These are phyloP conservation scores for Datnioides undecimradiatus DNA, from an alignment of 2,113 vertebrate species.

Conservation along the genomic window DNA sequence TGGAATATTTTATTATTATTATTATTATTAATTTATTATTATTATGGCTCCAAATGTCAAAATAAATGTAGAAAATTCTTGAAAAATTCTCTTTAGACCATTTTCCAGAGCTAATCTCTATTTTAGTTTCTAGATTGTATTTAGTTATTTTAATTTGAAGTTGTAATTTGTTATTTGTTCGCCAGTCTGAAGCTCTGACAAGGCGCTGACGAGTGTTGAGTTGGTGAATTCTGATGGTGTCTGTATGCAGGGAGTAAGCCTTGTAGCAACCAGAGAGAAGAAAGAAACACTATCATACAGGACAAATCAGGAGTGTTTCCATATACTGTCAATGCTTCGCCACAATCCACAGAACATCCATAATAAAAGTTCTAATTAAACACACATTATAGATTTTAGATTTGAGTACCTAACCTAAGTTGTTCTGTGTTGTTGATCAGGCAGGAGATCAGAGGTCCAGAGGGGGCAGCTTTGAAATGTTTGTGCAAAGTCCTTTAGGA, in stretches of 20 bases:
- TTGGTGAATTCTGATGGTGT: too few relatives aligned
- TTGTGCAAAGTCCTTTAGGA: slow-evolving; percentile 14
- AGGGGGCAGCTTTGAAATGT: slow-evolving; percentile 10
- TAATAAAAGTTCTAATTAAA: neutral
- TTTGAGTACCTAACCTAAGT: neutral
- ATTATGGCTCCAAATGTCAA: too few relatives aligned
- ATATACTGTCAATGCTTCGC: neutral
- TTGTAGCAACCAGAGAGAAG: neutral
- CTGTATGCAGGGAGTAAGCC: neutral
- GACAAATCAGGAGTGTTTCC: neutral
- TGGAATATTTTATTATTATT: too few relatives aligned
- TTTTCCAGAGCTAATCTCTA: too few relatives aligned
- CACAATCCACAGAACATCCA: too few relatives aligned
- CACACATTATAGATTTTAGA: slow-evolving; percentile 18
- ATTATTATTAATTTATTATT: too few relatives aligned
- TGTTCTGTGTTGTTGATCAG: slow-evolving; percentile 16
- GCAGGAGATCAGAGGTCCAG: slow-evolving; percentile 7
- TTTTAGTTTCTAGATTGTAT: neutral
- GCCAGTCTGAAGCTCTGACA: neutral
- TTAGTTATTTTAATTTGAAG: neutral
- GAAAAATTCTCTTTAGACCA: too few relatives aligned
- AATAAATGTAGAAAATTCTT: too few relatives aligned
- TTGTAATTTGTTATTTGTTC: neutral
- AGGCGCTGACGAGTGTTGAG: neutral
- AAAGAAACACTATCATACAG: neutral